phyloP scores from a whole-genome alignment of 2,113 vertebrate species.

The Cariama cristata region DNA sequence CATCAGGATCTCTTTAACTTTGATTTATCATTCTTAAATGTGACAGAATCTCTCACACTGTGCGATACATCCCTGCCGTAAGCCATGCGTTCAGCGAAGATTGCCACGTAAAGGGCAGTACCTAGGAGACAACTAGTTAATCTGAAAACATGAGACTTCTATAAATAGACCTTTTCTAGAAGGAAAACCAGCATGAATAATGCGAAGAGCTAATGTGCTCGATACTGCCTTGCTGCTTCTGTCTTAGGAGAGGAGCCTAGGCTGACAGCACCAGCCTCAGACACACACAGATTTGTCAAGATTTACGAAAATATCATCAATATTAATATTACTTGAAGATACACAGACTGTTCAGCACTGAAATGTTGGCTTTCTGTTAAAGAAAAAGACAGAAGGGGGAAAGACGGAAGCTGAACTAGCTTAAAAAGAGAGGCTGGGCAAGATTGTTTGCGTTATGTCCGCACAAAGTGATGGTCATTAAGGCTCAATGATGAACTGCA shows the following conservation, averaged over 20 bases:
- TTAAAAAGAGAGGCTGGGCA: background rate
- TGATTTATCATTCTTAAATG: background rate
- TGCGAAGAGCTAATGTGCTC: conserved; percentile 38
- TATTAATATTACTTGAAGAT: background rate
- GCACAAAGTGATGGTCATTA: rapidly evolving
- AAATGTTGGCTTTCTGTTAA: background rate
- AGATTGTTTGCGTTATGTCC: rapidly evolving
- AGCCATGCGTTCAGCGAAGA: background rate
- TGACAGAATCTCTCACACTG: rapidly evolving
- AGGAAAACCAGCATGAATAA: conserved; percentile 54
- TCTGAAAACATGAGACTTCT: conserved; percentile 32
- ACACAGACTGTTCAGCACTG: background rate
- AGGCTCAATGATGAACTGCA: background rate
- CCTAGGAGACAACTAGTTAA: conserved; percentile 30
- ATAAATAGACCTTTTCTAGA: conserved; percentile 59
- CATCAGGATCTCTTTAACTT: background rate
- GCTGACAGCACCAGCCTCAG: background rate
- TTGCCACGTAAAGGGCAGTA: conserved; percentile 22
- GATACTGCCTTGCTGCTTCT: background rate
- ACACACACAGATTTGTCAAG: background rate
- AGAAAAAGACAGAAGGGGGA: background rate
- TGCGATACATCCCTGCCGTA: rapidly evolving
- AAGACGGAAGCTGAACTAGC: background rate
- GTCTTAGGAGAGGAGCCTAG: background rate
- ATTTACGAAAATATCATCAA: background rate